Percentiles rank a stretch among this genome's conserved stretches.
Evolutionary conservation across 2,797 vertebrate species (phyloP).

Genomic region (Danionella dracula): DNA sequence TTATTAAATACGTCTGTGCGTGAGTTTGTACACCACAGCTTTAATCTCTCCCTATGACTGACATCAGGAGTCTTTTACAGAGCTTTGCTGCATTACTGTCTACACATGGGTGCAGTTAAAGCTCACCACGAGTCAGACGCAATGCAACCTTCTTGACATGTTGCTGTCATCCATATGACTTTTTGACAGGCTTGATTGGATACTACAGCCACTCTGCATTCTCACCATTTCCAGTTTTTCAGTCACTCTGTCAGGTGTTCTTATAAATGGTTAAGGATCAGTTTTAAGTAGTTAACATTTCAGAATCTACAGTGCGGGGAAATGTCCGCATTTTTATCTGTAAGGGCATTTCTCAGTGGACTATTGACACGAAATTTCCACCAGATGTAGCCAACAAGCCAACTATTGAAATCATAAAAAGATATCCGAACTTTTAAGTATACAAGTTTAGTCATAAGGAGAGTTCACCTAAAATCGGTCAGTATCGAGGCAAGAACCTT

Average conservation of each 20-base stretch:
- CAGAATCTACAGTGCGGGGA: too few relatives aligned
- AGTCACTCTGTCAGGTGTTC: not conserved
- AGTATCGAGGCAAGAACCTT: too few relatives aligned
- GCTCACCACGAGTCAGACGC: constrained; percentile 52
- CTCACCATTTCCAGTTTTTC: constrained; percentile 5
- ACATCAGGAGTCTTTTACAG: not conserved
- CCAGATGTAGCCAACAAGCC: too few relatives aligned
- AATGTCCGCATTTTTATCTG: too few relatives aligned
- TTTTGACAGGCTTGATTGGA: constrained; percentile 20
- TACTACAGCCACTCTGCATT: constrained; percentile 1
- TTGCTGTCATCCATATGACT: constrained; percentile 17
- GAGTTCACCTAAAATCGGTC: too few relatives aligned
- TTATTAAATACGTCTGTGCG: constrained; percentile 44
- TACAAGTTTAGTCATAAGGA: too few relatives aligned
- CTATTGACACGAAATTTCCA: too few relatives aligned
- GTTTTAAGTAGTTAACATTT: constrained; percentile 7
- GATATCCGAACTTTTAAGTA: too few relatives aligned
- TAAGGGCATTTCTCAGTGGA: not conserved
- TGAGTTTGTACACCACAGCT: constrained; percentile 14
- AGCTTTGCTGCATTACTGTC: constrained; percentile 9
- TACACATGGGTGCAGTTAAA: constrained; percentile 63
- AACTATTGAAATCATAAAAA: too few relatives aligned
- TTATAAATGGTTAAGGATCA: constrained; percentile 8
- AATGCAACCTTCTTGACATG: constrained; percentile 28
- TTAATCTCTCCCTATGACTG: constrained; percentile 6